These are phyloP conservation scores for Eulemur macaco DNA, from an alignment of 2,113 vertebrate genomes.

Conservation along the genomic window DNA sequence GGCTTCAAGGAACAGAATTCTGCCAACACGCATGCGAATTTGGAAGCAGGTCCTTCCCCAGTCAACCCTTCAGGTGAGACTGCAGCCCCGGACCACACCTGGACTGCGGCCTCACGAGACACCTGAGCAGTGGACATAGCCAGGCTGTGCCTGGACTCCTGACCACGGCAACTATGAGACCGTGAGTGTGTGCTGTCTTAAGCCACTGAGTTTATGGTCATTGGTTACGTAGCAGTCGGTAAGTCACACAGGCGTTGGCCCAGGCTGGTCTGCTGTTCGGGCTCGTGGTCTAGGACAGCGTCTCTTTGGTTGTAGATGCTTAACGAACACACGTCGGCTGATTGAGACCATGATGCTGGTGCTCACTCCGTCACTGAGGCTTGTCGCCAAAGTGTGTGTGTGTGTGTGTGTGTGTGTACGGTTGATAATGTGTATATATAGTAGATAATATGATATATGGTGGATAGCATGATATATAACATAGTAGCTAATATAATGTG, in stretches of 20 bases:
- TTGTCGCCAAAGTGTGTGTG: not conserved
- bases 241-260: not conserved
- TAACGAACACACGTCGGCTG: not conserved
- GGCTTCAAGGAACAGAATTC: not conserved
- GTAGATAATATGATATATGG: too few relatives aligned
- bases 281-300: fast-evolving
- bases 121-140: not conserved
- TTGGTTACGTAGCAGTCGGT: fast-evolving
- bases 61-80: not conserved
- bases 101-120: fast-evolving
- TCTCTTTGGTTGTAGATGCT: not conserved
- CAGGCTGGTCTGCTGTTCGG: too few relatives aligned
- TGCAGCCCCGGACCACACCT: not conserved
- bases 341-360: fast-evolving
- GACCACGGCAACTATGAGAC: not conserved
- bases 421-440: not conserved
- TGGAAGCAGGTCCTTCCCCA: not conserved
- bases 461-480: not conserved
- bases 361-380: not conserved
- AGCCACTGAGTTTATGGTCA: too few relatives aligned
- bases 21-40: not conserved
- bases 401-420: not conserved
- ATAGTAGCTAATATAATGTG: not conserved
- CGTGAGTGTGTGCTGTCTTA: too few relatives aligned
- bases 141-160: not conserved